Conservation (phyloP, 1,140 invertebrate genomes). For the Calliphora vicina region DNA sequence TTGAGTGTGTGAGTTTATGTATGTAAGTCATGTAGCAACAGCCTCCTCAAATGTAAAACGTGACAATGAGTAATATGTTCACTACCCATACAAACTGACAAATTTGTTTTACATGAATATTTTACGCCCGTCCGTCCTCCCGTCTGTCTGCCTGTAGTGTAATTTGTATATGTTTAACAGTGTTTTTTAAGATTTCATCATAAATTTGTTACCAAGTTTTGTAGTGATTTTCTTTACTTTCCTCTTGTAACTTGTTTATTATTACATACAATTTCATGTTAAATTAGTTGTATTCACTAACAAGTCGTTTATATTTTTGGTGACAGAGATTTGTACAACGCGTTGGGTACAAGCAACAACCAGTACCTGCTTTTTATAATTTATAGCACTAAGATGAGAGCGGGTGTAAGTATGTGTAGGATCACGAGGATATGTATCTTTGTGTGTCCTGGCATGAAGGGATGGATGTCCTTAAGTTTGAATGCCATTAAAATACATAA, state of each 20-base stretch:
- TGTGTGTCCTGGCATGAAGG: background rate
- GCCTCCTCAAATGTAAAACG: background rate
- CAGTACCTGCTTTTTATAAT: background rate
- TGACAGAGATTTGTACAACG: background rate
- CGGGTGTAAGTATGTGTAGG: background rate
- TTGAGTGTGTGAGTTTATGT: no score
- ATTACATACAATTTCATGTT: constrained; percentile 1
- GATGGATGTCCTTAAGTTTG: background rate
- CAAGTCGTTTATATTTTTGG: constrained; percentile 13
- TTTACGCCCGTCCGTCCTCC: background rate
- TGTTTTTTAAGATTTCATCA: background rate
- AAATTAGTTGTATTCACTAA: constrained; percentile 10
- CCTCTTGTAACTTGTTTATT: background rate
- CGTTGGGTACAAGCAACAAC: background rate
- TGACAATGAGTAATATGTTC: background rate
- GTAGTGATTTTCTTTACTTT: background rate
- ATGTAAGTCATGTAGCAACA: no score
- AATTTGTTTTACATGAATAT: background rate
- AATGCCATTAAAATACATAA: constrained; percentile 4
- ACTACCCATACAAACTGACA: background rate
- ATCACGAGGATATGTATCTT: background rate
- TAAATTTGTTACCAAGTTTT: background rate
- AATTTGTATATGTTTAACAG: background rate
- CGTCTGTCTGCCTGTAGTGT: no score
- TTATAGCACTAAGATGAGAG: background rate